A percentile compares a stretch with the other conserved stretches of the same genome.
phyloP scores from a whole-genome alignment of 2,888 invertebrate species.

The Metacarcinus magister region DNA sequence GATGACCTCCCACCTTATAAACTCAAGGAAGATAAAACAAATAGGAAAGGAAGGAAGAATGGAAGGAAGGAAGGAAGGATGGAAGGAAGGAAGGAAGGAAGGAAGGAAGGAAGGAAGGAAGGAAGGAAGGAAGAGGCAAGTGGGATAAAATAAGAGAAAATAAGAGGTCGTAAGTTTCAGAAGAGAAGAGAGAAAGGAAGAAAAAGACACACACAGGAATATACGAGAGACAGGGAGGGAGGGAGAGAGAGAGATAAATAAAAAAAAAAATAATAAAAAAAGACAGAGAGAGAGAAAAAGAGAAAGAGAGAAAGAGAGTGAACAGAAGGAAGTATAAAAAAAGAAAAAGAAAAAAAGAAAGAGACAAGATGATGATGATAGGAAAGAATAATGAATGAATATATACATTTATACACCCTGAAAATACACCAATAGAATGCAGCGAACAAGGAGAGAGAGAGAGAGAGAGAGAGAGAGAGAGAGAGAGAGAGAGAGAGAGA shows the following conservation, averaged over 20 bases:
- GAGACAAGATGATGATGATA: not conserved
- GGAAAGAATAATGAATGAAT: not conserved
- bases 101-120: not conserved
- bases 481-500: not conserved
- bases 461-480: not conserved
- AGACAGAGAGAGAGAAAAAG: not conserved
- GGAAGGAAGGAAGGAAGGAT: not conserved
- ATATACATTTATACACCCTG: too few species aligned
- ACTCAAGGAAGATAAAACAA: not conserved
- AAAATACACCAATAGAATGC: not conserved
- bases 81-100: not conserved
- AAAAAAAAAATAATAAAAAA: too few species aligned
- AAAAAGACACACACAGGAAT: not conserved
- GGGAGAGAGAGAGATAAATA: not conserved
- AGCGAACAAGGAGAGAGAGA: not conserved
- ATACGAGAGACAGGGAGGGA: not conserved
- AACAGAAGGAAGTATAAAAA: not conserved
- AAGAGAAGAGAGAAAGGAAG: not conserved
- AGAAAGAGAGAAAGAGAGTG: not conserved
- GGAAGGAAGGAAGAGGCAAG: too few species aligned
- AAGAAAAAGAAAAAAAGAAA: not conserved
- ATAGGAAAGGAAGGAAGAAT: not conserved
- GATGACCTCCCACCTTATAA: not conserved
- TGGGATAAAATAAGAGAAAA: not conserved
- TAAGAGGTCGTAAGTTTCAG: not conserved